Conservation (phyloP, 1,140 invertebrate species). For the Hycleus cichorii region DNA sequence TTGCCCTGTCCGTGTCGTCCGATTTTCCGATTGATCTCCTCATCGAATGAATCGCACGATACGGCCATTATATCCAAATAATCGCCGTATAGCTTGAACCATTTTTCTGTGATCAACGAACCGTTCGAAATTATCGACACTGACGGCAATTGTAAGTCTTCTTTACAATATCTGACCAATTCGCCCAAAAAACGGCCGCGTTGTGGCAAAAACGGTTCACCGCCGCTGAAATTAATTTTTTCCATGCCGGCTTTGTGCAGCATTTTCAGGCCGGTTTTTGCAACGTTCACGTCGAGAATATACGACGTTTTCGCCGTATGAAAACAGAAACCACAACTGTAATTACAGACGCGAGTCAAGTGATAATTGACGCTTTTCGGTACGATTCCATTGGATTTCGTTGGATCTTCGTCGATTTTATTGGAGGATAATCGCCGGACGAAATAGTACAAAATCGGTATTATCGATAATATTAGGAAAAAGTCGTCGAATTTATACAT, state of each 20-base stretch:
- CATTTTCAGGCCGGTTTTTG: slow-evolving; percentile 38
- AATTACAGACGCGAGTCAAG: slow-evolving; percentile 43
- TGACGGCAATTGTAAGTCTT: slow-evolving; percentile 35
- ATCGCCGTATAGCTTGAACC: slow-evolving; percentile 39
- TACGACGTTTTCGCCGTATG: slow-evolving; percentile 44
- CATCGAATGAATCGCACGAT: slow-evolving; percentile 44
- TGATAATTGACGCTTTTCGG: slow-evolving; percentile 44
- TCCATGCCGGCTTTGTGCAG: slow-evolving; percentile 42
- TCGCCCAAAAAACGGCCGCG: slow-evolving; percentile 37
- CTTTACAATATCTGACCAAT: slow-evolving; percentile 41
- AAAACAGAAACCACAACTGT: slow-evolving; percentile 44
- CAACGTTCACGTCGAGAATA: slow-evolving; percentile 38
- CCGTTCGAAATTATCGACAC: slow-evolving; percentile 45
- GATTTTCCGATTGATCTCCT: slow-evolving; percentile 40
- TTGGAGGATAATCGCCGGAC: no score
- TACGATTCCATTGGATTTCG: slow-evolving; percentile 13
- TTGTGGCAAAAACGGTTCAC: slow-evolving; percentile 41
- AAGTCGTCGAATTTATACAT: slow-evolving; percentile 6
- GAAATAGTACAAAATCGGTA: no score
- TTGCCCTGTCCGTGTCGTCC: slow-evolving; percentile 38
- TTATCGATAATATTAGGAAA: not conserved
- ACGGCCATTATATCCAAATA: slow-evolving; percentile 43
- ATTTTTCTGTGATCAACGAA: slow-evolving; percentile 39
- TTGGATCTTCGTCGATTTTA: not conserved
- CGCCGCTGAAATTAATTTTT: slow-evolving; percentile 44